Base-by-base conservation (phyloP, 2,113 vertebrate genomes). In the Malurus alboscapulatus region DNA sequence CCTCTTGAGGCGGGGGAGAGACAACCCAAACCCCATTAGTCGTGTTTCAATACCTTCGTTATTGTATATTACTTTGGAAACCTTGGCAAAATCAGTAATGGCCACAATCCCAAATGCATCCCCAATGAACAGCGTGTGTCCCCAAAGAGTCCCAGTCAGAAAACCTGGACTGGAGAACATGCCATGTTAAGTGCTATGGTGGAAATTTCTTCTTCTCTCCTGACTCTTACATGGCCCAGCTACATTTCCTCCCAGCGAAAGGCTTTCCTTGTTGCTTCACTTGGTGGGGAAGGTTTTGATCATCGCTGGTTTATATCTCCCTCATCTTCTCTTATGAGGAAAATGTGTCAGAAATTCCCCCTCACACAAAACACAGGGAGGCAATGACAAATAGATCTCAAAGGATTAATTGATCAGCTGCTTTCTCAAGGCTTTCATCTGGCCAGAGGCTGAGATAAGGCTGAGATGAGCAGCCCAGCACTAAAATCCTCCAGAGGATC, bases 391-490 rank as follows among this genome's bases (percentile, higher is more conserved):
- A 84, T 42, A n/a, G 53, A 86, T 72, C 50, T 75, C 45, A 75
- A 32, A 67, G 59, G 29, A 69, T 30, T 69, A 93, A 2, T 53
- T 66, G 79, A 88, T 88, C 77, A 81, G 81, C 36, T 87, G 42
- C 30, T 84, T 93, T 78, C 53, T 93, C 51, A 59, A 81, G 71
- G 74, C 59, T 92, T 74, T 87, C 58, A 62, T 84, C 86, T 59
- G 69, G 40, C 63, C 55, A 87, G 59, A 47, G 34, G 73, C 71
- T 67, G 58, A 91, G 67, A 62, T 50, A 82, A 58, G 26, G 68
- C 45, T 50, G 6, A 88, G 53, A 87, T 50, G 63, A 94, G 67
- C 40, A 85, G 72, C 34, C 47, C 84, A 71, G 42, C 71, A 89
- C 38, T 69, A 75, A 91, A 82, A 76, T 30, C 32, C 53, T 51